These are phyloP conservation scores for Alcis repandata DNA, from an alignment of 2,888 invertebrate genomes.

Conservation along the genomic window DNA sequence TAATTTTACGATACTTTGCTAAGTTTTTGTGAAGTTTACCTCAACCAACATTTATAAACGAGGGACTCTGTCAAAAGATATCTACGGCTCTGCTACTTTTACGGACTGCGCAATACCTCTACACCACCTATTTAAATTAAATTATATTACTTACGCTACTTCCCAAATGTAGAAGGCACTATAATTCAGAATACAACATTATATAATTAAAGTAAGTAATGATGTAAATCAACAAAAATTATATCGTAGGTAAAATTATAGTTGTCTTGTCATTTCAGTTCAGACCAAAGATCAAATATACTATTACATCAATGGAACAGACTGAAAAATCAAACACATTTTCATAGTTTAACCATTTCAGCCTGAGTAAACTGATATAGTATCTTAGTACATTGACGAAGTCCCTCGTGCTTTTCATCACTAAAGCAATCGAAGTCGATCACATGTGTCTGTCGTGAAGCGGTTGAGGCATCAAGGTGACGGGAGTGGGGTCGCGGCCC, in stretches of 20 bases:
- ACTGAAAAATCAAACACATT: no score
- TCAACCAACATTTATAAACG: slow-evolving; percentile 19
- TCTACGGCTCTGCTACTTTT: slow-evolving; percentile 20
- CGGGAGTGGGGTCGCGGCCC: slow-evolving; percentile 71
- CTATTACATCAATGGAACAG: no score
- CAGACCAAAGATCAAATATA: no score
- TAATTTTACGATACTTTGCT: slow-evolving; percentile 4
- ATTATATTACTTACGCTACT: not conserved
- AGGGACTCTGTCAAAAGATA: slow-evolving; percentile 41
- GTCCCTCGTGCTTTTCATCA: slow-evolving; percentile 17
- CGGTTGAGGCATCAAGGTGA: slow-evolving; percentile 72
- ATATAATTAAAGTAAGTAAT: no score
- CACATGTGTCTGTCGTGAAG: slow-evolving; percentile 71
- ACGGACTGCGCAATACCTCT: slow-evolving; percentile 34
- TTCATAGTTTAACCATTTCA: no score
- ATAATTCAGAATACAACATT: no score
- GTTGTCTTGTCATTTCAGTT: no score
- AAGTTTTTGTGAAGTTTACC: slow-evolving; percentile 21
- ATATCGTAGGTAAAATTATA: no score
- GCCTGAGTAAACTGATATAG: not conserved
- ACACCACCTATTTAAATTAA: not conserved
- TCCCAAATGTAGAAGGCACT: not conserved
- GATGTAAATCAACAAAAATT: no score
- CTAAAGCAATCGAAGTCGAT: slow-evolving; percentile 24
- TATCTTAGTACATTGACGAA: not conserved